Base-by-base conservation (phyloP, 2,113 vertebrate species). In the Bettongia penicillata region DNA sequence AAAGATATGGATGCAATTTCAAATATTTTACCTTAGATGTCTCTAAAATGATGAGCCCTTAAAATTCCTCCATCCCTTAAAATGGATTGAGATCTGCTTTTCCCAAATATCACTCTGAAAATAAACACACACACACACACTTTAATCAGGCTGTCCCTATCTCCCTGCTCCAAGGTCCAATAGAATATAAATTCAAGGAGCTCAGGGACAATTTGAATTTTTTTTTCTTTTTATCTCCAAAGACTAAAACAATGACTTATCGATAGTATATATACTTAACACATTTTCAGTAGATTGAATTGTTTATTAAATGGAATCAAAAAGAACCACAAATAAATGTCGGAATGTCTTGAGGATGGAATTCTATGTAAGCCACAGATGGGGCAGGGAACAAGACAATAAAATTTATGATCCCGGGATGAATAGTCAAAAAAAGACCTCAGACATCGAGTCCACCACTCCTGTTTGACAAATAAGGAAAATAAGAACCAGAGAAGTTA, bases 1-100 rank as follows among this genome's bases (percentile, higher is more conserved):
- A 92, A 92, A 91, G 51, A 93, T 22, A 19, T 37, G 43, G 0
- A 2, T 51, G 31, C 31, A 47, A 89, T 1, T 51, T 31, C 47
- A 90, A 95, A 92, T 51, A 50, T 51, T 61, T 95, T 68, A 97
- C 90, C 94, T 51, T 51, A 0, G 1, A 96, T 3, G 23, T 24
- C 19, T 90, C 90, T 93, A 51, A 96, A 94, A 96, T 61, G 94
- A 94, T 90, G 53, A 43, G 26, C 5, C 9, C 89, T 43, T 89
- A 84, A 91, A 95, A 50, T 8, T 22, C 37, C 19, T 19, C n/a
- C 68, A 43, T 5, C 61, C 68, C 68, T 28, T 7, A 89, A 95
- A 93, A 24, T 77, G 37, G 43, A 90, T 28, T 93, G 84, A 92
- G 92, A 94, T 50, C 48, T 49, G 93, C 93, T 93, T 94, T 92